These are phyloP conservation scores for Megaustenia siamemsis DNA, from an alignment of 2,888 invertebrate genomes.

Conservation along the genomic window DNA sequence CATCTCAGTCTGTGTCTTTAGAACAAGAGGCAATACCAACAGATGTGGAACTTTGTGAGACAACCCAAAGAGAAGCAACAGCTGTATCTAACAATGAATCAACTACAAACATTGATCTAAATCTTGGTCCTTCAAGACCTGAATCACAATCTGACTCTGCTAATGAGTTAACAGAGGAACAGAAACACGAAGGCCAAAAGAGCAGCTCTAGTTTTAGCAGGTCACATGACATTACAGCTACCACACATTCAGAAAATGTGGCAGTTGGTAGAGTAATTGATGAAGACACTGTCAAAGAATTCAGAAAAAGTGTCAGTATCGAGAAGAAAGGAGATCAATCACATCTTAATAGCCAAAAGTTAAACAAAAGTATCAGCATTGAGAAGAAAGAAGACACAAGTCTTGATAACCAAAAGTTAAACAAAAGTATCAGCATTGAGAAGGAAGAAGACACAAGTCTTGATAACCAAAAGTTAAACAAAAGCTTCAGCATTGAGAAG, in stretches of 20 bases:
- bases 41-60: background rate
- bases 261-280: background rate
- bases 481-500: background rate
- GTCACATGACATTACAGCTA: slow-evolving; percentile 2
- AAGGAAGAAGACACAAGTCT: background rate
- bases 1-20: background rate
- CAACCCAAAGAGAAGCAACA: background rate
- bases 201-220: background rate
- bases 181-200: background rate
- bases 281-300: background rate
- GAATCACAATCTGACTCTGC: background rate
- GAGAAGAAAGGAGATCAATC: background rate
- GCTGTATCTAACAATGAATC: background rate
- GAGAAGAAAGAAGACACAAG: background rate
- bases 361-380: background rate
- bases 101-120: background rate
- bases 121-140: background rate
- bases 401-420: no score
- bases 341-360: background rate
- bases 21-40: background rate
- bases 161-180: background rate
- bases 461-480: background rate
- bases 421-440: no score
- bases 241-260: background rate
- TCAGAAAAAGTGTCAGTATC: background rate